phyloP scores from a whole-genome alignment of 2,888 invertebrate species.

The Leptinotarsa peninsularis region DNA sequence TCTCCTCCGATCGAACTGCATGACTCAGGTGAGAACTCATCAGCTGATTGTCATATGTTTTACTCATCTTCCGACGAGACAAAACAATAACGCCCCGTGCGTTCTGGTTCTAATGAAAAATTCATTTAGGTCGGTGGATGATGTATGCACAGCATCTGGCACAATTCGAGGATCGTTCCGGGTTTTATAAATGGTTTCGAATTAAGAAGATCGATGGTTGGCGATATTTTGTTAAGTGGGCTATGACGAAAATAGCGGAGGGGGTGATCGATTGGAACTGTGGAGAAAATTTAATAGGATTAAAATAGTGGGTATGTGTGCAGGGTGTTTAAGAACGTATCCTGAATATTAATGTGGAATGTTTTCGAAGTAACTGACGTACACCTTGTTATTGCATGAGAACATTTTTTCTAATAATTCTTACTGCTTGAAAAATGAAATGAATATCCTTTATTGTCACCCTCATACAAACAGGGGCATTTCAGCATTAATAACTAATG shows the following conservation, averaged over 20 bases:
- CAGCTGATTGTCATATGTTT: constrained; percentile 52
- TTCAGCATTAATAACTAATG: no score
- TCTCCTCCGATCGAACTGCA: constrained; percentile 18
- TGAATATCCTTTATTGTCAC: no score
- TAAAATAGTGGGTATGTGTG: neutral
- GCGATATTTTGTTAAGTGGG: constrained; percentile 41
- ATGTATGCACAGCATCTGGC: constrained; percentile 51
- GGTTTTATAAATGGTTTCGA: constrained; percentile 46
- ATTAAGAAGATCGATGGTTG: constrained; percentile 47
- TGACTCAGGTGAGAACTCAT: constrained; percentile 52
- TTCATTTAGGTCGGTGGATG: constrained; percentile 43
- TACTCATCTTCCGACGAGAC: constrained; percentile 38
- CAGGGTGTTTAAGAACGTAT: neutral
- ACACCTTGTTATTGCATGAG: neutral
- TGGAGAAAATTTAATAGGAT: neutral
- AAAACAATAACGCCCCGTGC: constrained; percentile 43
- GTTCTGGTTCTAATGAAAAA: constrained; percentile 52
- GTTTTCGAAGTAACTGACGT: neutral
- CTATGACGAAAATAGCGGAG: constrained; percentile 24
- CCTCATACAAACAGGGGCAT: no score
- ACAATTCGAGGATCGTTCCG: constrained; percentile 38
- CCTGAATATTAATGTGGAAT: neutral
- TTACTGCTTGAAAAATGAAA: no score
- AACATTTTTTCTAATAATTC: no score
- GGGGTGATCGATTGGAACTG: neutral